A percentile compares a stretch with the other conserved stretches of the same genome.
Conservation (phyloP, 2,888 invertebrate genomes). For the Imbricaverruca yamaguchii region DNA sequence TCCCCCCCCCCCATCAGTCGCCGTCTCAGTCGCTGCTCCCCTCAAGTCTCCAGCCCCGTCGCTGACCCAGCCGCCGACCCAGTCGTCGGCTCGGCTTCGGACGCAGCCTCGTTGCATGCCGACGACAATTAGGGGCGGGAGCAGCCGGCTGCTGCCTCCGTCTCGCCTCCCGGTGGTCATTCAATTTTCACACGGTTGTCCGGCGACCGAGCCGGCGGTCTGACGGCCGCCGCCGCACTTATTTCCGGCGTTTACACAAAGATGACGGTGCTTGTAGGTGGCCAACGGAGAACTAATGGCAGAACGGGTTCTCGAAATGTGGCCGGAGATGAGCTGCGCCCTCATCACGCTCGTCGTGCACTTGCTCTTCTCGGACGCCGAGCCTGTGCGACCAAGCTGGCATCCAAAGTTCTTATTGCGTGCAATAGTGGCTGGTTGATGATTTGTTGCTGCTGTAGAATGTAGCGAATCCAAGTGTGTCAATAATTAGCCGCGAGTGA, state of each 20-base stretch:
- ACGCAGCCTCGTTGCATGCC: background rate
- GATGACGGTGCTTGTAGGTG: background rate
- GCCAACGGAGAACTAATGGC: background rate
- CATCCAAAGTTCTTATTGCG: too few species aligned
- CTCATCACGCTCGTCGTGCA: background rate
- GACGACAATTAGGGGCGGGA: background rate
- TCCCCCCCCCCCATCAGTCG: too few species aligned
- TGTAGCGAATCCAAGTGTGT: too few species aligned
- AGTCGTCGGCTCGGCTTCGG: too few species aligned
- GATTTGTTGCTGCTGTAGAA: too few species aligned
- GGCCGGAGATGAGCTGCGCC: background rate
- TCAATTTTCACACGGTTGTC: background rate
- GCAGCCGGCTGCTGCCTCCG: background rate
- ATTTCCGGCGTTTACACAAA: background rate
- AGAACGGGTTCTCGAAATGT: background rate
- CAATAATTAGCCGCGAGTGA: too few species aligned
- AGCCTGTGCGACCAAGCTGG: too few species aligned
- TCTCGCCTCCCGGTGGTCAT: background rate
- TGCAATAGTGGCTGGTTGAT: too few species aligned
- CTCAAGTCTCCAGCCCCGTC: too few species aligned
- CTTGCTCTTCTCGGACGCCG: background rate
- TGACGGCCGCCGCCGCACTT: background rate
- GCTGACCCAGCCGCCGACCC: too few species aligned
- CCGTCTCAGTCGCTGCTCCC: too few species aligned
- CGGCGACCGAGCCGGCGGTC: background rate